A percentile compares a stretch with the other conserved stretches of the same genome.
phyloP scores from a whole-genome alignment of 2,113 vertebrate genomes.

The Siniperca knerii region DNA sequence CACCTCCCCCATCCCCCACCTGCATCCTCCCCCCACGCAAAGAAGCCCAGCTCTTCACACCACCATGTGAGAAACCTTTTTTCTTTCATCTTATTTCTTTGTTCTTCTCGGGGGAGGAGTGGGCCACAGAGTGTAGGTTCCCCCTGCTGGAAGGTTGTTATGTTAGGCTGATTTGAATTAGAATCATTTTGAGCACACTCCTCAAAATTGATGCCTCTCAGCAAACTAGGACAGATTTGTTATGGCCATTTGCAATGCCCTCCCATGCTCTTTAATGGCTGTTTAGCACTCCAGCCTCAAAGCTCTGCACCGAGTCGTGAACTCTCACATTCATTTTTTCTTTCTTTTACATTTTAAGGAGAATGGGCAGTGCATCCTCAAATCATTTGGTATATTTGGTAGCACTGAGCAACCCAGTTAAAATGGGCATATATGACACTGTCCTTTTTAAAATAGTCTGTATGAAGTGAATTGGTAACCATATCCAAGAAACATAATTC shows the following conservation, averaged over 20 bases:
- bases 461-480: slow-evolving; percentile 29
- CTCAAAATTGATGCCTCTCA: slow-evolving; percentile 75
- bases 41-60: slow-evolving; percentile 30
- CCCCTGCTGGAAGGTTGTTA: slow-evolving; percentile 55
- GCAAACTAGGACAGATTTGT: slow-evolving; percentile 80
- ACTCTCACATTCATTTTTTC: slow-evolving; percentile 24
- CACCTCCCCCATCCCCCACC: slow-evolving; percentile 15
- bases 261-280: slow-evolving; percentile 72
- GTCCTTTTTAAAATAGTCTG: background rate
- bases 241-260: slow-evolving; percentile 75
- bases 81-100: slow-evolving; percentile 68
- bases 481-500: slow-evolving; percentile 14
- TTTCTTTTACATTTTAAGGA: slow-evolving; percentile 10
- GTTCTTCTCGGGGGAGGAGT: slow-evolving; percentile 58
- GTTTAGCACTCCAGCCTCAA: slow-evolving; percentile 63
- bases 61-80: slow-evolving; percentile 53
- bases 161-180: slow-evolving; percentile 77
- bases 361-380: background rate
- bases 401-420: background rate
- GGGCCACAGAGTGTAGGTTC: slow-evolving; percentile 39
- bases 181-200: slow-evolving; percentile 68
- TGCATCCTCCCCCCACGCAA: background rate
- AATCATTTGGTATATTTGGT: background rate
- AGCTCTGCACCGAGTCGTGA: slow-evolving; percentile 47
- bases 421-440: background rate